Evolutionary conservation across 1,140 invertebrate genomes (phyloP).

Genomic region (Ridgeia piscesae): DNA sequence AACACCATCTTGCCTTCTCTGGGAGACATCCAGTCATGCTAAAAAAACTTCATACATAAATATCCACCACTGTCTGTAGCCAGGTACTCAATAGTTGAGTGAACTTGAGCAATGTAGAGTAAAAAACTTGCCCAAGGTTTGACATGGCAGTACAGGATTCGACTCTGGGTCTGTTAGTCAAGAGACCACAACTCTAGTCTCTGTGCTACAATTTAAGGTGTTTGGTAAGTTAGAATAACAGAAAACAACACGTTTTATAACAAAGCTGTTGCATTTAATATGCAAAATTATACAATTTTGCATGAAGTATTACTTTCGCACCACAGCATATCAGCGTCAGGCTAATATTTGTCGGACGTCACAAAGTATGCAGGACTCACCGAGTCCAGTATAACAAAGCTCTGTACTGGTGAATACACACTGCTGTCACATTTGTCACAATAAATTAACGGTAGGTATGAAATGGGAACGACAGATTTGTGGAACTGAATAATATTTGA

Average conservation of each 20-base stretch:
- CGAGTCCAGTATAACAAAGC: neutral
- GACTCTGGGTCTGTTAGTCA: no score
- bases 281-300: neutral
- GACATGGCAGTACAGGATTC: no score
- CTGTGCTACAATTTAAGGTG: neutral
- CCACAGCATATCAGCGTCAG: neutral
- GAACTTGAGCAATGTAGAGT: no score
- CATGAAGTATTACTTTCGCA: neutral
- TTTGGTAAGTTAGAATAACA: neutral
- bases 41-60: no score
- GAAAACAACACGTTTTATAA: neutral
- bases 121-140: no score
- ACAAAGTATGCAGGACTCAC: neutral
- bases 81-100: no score
- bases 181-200: no score
- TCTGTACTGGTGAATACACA: neutral
- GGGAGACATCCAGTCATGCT: no score
- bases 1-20: no score
- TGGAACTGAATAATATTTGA: neutral
- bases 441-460: neutral
- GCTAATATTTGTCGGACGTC: neutral
- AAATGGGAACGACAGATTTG: neutral
- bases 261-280: neutral
- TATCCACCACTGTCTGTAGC: no score
- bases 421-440: neutral